Percentiles rank a stretch among this genome's conserved stretches.
These are phyloP conservation scores for Leptosomus discolor DNA, from an alignment of 2,113 vertebrate genomes.

Conservation along the genomic window DNA sequence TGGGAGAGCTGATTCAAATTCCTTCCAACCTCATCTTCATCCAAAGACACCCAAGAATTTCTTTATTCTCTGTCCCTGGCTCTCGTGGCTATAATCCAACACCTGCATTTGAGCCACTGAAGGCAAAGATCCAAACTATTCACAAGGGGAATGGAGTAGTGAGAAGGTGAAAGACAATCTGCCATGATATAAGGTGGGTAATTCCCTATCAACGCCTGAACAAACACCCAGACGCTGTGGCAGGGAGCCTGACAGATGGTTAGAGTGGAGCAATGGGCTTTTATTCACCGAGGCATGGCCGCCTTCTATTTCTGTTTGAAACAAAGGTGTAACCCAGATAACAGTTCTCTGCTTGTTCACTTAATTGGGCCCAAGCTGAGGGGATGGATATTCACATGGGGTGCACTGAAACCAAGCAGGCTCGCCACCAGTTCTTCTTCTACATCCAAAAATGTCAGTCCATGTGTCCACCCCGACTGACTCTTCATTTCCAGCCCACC, in stretches of 20 bases:
- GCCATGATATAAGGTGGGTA: background rate
- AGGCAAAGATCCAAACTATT: constrained; percentile 9
- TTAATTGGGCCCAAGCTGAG: rapidly evolving
- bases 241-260: constrained; percentile 32
- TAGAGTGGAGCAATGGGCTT: background rate
- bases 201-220: background rate
- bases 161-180: background rate
- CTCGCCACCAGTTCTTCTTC: background rate
- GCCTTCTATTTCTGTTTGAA: background rate
- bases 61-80: background rate
- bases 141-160: background rate
- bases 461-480: background rate
- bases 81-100: background rate
- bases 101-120: background rate
- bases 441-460: background rate
- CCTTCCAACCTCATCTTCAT: background rate
- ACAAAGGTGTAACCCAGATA: background rate
- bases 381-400: background rate
- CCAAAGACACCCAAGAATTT: background rate
- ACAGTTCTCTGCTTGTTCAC: background rate
- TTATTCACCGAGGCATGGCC: background rate
- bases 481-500: background rate
- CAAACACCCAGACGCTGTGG: background rate
- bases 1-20: background rate
- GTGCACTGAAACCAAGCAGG: background rate